These are phyloP conservation scores for Acleris sparsana DNA, from an alignment of 2,888 invertebrate genomes.

Conservation along the genomic window DNA sequence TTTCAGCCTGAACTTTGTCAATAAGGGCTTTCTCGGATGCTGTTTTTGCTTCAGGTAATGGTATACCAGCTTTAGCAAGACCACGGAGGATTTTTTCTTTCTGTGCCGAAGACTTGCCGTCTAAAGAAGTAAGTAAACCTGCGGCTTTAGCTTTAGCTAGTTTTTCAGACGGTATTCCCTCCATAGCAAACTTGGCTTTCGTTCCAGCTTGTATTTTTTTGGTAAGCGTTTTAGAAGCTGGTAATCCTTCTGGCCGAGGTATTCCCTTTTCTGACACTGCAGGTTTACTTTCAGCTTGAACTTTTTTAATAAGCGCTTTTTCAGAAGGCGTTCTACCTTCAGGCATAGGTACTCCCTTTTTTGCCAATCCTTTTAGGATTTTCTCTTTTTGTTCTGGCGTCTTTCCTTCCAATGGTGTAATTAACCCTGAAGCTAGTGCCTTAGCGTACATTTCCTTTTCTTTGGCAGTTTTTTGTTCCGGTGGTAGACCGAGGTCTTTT, in stretches of 20 bases:
- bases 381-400: neutral
- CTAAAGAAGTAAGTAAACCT: neutral
- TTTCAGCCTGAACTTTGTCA: slow-evolving; percentile 40
- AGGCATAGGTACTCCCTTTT: slow-evolving; percentile 19
- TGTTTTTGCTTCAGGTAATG: slow-evolving; percentile 55
- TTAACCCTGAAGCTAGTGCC: slow-evolving; percentile 27
- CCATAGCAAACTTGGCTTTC: neutral
- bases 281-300: slow-evolving; percentile 30
- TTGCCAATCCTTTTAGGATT: slow-evolving; percentile 35
- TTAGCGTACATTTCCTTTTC: neutral
- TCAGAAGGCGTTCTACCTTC: slow-evolving; percentile 41
- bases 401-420: slow-evolving; percentile 3
- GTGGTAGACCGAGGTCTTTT: neutral
- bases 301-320: slow-evolving; percentile 47
- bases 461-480: too few species aligned
- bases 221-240: slow-evolving; percentile 6
- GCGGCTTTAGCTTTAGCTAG: neutral
- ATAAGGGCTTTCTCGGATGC: slow-evolving; percentile 48
- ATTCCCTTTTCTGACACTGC: neutral
- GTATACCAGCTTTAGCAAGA: slow-evolving; percentile 39
- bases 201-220: neutral
- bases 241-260: neutral
- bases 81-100: neutral
- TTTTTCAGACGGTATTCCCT: neutral
- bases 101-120: neutral